A percentile compares a stretch with the other conserved stretches of the same genome.
Conservation (phyloP, 2,797 vertebrate species). For the Diglossa cyanea region DNA sequence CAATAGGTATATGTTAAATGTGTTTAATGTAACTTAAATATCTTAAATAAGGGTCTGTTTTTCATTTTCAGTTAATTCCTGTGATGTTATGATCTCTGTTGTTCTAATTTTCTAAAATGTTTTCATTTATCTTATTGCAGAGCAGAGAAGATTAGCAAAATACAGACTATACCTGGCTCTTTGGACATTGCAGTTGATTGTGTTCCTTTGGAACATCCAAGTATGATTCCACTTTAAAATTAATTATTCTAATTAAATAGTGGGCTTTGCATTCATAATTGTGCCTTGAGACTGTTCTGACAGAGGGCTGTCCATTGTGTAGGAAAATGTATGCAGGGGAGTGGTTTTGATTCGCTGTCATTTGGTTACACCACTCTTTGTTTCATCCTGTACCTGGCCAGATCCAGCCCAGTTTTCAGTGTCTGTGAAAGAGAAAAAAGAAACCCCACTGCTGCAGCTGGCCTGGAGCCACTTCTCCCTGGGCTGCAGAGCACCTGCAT, state of each 20-base stretch:
- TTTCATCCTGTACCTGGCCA: background rate
- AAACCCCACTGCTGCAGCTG: background rate
- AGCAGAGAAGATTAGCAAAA: slow-evolving; percentile 94
- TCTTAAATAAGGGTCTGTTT: background rate
- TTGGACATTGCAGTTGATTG: slow-evolving; percentile 89
- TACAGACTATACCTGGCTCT: slow-evolving; percentile 91
- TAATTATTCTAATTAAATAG: background rate
- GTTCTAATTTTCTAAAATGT: background rate
- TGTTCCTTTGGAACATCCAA: slow-evolving; percentile 92
- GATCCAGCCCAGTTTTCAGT: background rate
- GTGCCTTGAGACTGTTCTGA: background rate
- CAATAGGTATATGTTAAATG: background rate
- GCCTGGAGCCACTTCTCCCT: background rate
- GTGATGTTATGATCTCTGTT: background rate
- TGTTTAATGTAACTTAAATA: background rate
- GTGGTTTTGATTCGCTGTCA: background rate
- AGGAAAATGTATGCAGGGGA: background rate
- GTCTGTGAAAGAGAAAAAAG: background rate
- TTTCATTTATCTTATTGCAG: slow-evolving; percentile 75
- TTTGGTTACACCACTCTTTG: background rate
- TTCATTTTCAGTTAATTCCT: background rate
- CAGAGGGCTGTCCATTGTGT: background rate
- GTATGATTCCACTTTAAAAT: slow-evolving; percentile 76
- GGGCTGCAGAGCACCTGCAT: background rate
- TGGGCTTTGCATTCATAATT: background rate